These are phyloP conservation scores for Hylaea fasciaria DNA, from an alignment of 2,888 invertebrate genomes.

Conservation along the genomic window DNA sequence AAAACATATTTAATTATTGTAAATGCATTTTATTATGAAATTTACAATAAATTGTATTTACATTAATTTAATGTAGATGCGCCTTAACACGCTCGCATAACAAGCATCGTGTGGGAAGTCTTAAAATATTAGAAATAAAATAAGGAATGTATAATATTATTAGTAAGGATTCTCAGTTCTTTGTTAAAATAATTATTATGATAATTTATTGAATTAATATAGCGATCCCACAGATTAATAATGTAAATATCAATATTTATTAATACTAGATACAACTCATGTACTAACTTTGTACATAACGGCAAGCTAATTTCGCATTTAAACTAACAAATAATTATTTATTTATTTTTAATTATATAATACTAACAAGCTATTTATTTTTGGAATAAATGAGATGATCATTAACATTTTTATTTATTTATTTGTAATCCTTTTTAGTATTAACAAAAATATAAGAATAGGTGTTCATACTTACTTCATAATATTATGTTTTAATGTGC, in stretches of 20 bases:
- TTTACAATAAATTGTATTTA: too few species aligned
- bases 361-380: slow-evolving; percentile 75
- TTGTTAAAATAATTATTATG: slow-evolving; percentile 40
- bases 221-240: slow-evolving; percentile 39
- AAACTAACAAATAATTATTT: slow-evolving; percentile 61
- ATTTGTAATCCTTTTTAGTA: background rate
- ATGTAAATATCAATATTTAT: slow-evolving; percentile 79
- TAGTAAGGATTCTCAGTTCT: slow-evolving; percentile 39
- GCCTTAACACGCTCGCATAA: too few species aligned
- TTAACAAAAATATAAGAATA: background rate
- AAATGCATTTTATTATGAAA: too few species aligned
- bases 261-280: slow-evolving; percentile 56
- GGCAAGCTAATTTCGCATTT: slow-evolving; percentile 76
- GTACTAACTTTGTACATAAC: slow-evolving; percentile 72
- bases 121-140: too few species aligned
- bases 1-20: too few species aligned
- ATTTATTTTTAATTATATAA: slow-evolving; percentile 60
- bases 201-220: slow-evolving; percentile 22
- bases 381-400: slow-evolving; percentile 73
- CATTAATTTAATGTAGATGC: too few species aligned
- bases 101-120: too few species aligned
- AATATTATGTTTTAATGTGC: too few species aligned
- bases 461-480: too few species aligned
- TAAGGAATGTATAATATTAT: too few species aligned
- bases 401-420: slow-evolving; percentile 49